A percentile compares a stretch with the other conserved stretches of the same genome.
phyloP scores from a whole-genome alignment of 1,140 invertebrate species.

The Ridgeia piscesae region DNA sequence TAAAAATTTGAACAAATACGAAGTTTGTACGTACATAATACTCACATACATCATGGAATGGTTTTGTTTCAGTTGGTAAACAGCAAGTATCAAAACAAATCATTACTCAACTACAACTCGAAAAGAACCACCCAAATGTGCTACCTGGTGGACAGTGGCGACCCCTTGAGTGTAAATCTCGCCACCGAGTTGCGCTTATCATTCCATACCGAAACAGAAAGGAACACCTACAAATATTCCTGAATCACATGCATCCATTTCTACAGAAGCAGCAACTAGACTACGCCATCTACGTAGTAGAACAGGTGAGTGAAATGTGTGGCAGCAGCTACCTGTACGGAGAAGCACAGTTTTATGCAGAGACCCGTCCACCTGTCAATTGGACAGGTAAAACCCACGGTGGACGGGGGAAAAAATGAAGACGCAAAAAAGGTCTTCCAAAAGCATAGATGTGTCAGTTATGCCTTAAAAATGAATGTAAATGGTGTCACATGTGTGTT shows the following conservation, averaged over 20 bases:
- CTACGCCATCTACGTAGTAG: slow-evolving; percentile 88
- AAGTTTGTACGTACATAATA: too few species aligned
- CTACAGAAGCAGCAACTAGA: slow-evolving; percentile 84
- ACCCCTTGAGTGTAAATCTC: slow-evolving; percentile 40
- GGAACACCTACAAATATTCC: slow-evolving; percentile 77
- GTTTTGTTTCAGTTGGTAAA: neutral
- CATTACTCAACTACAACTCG: neutral
- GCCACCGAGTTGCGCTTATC: slow-evolving; percentile 48
- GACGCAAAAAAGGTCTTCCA: too few species aligned
- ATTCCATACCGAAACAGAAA: slow-evolving; percentile 73
- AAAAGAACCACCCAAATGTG: neutral
- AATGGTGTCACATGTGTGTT: too few species aligned
- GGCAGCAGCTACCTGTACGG: too few species aligned
- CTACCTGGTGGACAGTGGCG: slow-evolving; percentile 38
- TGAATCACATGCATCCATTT: slow-evolving; percentile 88
- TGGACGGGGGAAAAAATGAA: too few species aligned
- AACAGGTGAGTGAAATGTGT: slow-evolving; percentile 66
- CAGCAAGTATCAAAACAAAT: neutral
- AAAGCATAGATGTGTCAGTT: too few species aligned
- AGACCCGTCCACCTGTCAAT: too few species aligned
- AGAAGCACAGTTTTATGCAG: too few species aligned
- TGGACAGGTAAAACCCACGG: too few species aligned
- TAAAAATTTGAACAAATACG: too few species aligned
- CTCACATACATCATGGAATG: neutral
- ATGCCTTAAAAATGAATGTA: too few species aligned